A percentile compares a stretch with the other conserved stretches of the same genome.
Evolutionary conservation across 2,888 invertebrate species (phyloP).

Genomic region (Pteria penguin): DNA sequence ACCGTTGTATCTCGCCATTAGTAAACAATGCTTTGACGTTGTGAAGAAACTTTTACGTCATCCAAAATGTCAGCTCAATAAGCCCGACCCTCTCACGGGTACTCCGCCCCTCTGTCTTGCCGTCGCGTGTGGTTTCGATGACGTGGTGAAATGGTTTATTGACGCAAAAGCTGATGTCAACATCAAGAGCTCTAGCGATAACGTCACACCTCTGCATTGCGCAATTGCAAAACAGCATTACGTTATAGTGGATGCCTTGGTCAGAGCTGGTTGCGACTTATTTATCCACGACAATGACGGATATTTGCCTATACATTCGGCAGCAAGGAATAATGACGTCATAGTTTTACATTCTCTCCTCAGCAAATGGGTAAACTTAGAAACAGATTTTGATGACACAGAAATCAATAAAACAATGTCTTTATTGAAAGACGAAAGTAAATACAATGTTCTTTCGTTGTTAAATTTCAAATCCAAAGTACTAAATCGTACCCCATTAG

Average conservation of each 20-base stretch:
- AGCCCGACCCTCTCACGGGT: constrained; percentile 60
- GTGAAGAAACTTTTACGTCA: constrained; percentile 51
- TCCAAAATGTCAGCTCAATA: constrained; percentile 56
- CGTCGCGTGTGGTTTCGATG: constrained; percentile 46
- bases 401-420: neutral
- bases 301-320: constrained; percentile 45
- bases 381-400: neutral
- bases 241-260: constrained; percentile 47
- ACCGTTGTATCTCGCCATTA: constrained; percentile 60
- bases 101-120: constrained; percentile 61
- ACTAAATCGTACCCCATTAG: constrained; percentile 33
- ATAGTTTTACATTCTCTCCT: constrained; percentile 16
- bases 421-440: neutral
- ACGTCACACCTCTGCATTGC: constrained; percentile 56
- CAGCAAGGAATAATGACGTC: constrained; percentile 42
- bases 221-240: constrained; percentile 48
- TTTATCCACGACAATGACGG: constrained; percentile 30
- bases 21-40: constrained; percentile 58
- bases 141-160: constrained; percentile 53
- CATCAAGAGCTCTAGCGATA: constrained; percentile 47
- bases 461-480: constrained; percentile 19
- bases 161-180: constrained; percentile 53
- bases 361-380: constrained; percentile 19
- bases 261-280: constrained; percentile 19
- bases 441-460: neutral